These are phyloP conservation scores for Danio aesculapii DNA, from an alignment of 2,797 vertebrate species.

Conservation along the genomic window DNA sequence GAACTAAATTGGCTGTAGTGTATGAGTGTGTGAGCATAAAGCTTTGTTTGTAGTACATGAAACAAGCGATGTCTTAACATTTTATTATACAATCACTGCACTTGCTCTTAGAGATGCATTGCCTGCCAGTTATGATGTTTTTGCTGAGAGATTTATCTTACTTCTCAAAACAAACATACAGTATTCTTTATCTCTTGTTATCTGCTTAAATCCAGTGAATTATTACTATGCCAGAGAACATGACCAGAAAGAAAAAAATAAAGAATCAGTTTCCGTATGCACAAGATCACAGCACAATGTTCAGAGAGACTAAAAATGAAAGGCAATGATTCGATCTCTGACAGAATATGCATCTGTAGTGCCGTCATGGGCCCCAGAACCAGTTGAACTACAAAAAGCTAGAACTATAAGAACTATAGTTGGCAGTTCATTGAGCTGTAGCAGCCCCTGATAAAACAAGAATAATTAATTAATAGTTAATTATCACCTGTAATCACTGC, in stretches of 20 bases:
- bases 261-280: not conserved
- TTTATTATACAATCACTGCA: slow-evolving; percentile 32
- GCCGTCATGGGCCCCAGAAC: too few relatives aligned
- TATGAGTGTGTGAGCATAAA: not conserved
- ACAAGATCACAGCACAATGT: not conserved
- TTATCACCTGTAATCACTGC: too few relatives aligned
- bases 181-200: slow-evolving; percentile 1
- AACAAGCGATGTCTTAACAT: not conserved
- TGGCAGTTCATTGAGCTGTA: too few relatives aligned
- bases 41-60: not conserved
- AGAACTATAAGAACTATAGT: too few relatives aligned
- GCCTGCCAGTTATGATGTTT: slow-evolving; percentile 26
- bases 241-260: not conserved
- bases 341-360: too few relatives aligned
- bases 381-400: too few relatives aligned
- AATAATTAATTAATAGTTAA: too few relatives aligned
- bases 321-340: not conserved
- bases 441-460: too few relatives aligned
- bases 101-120: not conserved
- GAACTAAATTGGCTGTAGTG: too few relatives aligned
- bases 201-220: slow-evolving; percentile 30
- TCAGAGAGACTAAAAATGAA: slow-evolving; percentile 12
- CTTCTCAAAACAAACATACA: slow-evolving; percentile 8
- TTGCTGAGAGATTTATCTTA: slow-evolving; percentile 1
- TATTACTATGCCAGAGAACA: slow-evolving; percentile 2